Percentiles rank a stretch among this genome's conserved stretches.
These are phyloP conservation scores for Dasyornis broadbenti DNA, from an alignment of 2,113 vertebrate species.

Conservation along the genomic window DNA sequence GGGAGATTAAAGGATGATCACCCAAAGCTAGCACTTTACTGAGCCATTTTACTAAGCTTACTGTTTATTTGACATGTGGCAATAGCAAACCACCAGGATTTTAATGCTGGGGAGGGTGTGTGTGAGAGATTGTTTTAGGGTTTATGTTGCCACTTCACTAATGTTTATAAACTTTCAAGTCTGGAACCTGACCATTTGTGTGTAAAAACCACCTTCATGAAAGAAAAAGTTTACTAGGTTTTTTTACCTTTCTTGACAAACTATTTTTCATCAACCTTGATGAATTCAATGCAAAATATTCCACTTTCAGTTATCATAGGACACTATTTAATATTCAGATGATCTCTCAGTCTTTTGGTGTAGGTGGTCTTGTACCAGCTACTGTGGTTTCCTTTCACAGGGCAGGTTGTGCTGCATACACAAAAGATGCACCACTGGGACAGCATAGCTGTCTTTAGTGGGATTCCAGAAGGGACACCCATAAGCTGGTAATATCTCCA, in stretches of 20 bases:
- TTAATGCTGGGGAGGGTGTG: background rate
- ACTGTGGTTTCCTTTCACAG: rapidly evolving
- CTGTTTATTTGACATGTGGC: background rate
- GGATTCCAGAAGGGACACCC: background rate
- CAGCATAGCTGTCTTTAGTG: background rate
- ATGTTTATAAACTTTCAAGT: background rate
- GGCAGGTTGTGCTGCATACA: rapidly evolving
- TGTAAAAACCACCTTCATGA: background rate
- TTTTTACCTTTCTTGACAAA: background rate
- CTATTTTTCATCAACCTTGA: background rate
- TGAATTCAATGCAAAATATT: background rate
- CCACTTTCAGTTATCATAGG: background rate
- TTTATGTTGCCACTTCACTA: background rate
- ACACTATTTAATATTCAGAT: background rate
- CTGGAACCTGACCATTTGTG: background rate
- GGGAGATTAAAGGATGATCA: background rate
- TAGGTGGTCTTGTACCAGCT: background rate
- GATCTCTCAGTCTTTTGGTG: background rate
- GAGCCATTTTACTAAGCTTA: background rate
- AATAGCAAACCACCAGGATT: background rate
- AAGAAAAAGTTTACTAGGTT: background rate
- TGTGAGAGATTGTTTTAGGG: background rate
- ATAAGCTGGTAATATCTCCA: background rate
- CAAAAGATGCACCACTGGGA: background rate
- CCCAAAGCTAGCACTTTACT: background rate